These are phyloP conservation scores for Lypha dubia DNA, from an alignment of 2,888 invertebrate genomes.

Conservation along the genomic window DNA sequence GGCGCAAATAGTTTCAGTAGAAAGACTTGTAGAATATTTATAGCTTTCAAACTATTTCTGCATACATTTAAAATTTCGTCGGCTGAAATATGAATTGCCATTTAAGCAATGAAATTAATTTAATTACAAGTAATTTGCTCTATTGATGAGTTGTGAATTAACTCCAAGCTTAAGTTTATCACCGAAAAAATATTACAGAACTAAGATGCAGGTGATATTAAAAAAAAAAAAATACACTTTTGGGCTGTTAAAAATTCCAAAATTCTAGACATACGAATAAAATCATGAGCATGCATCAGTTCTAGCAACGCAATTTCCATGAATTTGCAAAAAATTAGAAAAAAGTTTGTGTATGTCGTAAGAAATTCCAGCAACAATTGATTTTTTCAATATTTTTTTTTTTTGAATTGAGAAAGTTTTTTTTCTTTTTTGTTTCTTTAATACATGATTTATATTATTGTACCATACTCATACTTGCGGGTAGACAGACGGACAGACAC, in stretches of 20 bases:
- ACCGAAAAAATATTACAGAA: no score
- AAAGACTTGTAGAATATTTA: slow-evolving; percentile 34
- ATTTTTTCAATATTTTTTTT: slow-evolving; percentile 16
- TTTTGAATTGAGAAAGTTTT: slow-evolving; percentile 4
- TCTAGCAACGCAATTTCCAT: background rate
- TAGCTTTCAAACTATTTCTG: slow-evolving; percentile 16
- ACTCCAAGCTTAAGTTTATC: no score
- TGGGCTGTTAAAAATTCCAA: no score
- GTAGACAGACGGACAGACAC: no score
- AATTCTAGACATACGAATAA: no score
- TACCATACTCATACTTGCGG: slow-evolving; percentile 36
- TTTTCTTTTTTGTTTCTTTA: no score
- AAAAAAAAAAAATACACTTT: no score
- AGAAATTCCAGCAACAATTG: slow-evolving; percentile 41
- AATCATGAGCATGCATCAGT: background rate
- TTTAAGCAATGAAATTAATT: background rate
- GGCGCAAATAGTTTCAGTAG: slow-evolving; percentile 5
- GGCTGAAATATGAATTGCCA: background rate
- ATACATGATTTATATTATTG: slow-evolving; percentile 67
- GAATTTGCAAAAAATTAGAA: background rate
- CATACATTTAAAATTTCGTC: background rate
- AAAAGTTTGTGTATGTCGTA: background rate
- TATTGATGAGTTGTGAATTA: no score
- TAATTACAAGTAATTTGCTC: no score
- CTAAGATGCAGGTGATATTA: no score